phyloP scores from a whole-genome alignment of 2,797 vertebrate species.

The Jordanella pulchra region DNA sequence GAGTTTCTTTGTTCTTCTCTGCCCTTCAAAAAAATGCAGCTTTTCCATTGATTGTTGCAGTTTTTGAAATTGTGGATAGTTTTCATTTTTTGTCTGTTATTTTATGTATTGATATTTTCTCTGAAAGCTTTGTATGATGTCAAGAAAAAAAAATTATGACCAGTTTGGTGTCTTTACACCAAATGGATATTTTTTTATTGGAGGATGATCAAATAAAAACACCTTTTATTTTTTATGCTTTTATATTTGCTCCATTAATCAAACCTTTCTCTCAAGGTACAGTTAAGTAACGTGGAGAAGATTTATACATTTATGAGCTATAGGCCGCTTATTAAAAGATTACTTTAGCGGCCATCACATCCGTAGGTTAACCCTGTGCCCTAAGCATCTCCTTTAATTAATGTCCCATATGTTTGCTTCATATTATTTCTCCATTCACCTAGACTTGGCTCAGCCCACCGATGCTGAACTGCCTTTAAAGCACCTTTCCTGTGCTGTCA shows the following conservation, averaged over 20 bases:
- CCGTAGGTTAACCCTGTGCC: slow-evolving; percentile 23
- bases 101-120: slow-evolving; percentile 1
- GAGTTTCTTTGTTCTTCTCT: slow-evolving; percentile 35
- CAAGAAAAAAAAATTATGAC: not conserved
- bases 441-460: slow-evolving; percentile 14
- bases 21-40: slow-evolving; percentile 29
- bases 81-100: slow-evolving; percentile 16
- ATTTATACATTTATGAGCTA: not conserved
- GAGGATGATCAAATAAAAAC: slow-evolving; percentile 4
- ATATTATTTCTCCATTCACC: slow-evolving; percentile 20
- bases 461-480: slow-evolving; percentile 18
- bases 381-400: slow-evolving; percentile 22
- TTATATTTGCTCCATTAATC: slow-evolving; percentile 6
- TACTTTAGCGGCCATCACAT: slow-evolving; percentile 60
- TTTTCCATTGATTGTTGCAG: slow-evolving; percentile 40
- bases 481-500: slow-evolving; percentile 14
- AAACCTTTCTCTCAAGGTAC: not conserved
- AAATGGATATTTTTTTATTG: slow-evolving; percentile 4
- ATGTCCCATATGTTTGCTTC: slow-evolving; percentile 26
- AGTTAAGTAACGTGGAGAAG: not conserved
- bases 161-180: slow-evolving; percentile 8
- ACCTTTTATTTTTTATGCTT: slow-evolving; percentile 18
- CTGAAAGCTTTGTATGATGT: not conserved
- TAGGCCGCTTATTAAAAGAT: slow-evolving; percentile 49
- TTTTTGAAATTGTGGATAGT: slow-evolving; percentile 28